Evolutionary conservation across 2,113 vertebrate genomes (phyloP), one percentile per base, ranked within the genome.

Genomic region (Paramormyrops kingsleyae): DNA sequence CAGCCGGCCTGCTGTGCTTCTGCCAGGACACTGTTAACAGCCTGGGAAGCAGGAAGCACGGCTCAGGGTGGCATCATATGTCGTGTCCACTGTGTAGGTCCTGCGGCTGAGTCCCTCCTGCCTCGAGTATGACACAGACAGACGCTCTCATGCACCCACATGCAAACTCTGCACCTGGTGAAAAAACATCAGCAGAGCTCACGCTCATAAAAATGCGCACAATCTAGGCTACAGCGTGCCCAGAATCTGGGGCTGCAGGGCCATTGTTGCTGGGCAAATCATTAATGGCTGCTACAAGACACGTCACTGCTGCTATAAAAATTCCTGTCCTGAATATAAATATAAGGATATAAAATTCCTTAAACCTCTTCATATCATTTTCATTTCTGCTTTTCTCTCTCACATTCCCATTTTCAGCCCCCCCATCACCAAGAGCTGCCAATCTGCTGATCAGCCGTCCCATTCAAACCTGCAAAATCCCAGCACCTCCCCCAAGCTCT

Each of bases 401-500:
- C 42, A 13, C 56, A 42, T 47, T 46, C 44, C 39, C 44, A 84
- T 84, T 84, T 84, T n/a, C 19, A 24, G 44, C 19, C 6, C 31
- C 50, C 50, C 31, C 47, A 19, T 88, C 46, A 46, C 47, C 46
- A 46, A 77, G 62, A 31, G 17, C 77, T 89, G 77, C 80, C 89
- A 85, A 5, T 84, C 77, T 62, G 89, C 39, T 47, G 77, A 27
- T 88, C 44, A 59, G 77, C 44, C 85, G 59, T 89, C 80, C 50
- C 77, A 35, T 49, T 39, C 42, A 89, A 84, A 89, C 77, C 80
- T 89, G 52, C 9, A 13, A 83, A 89, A 19, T 80, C 27, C 74
- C 31, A 6, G 88, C 88, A 83, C 46, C 88, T 89, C 85, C 84
- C 88, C 13, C 46, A 85, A 24, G 87, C 44, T 47, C 84, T 44